phyloP scores from a whole-genome alignment of 1,140 invertebrate genomes.

The Drosophila aff. region DNA sequence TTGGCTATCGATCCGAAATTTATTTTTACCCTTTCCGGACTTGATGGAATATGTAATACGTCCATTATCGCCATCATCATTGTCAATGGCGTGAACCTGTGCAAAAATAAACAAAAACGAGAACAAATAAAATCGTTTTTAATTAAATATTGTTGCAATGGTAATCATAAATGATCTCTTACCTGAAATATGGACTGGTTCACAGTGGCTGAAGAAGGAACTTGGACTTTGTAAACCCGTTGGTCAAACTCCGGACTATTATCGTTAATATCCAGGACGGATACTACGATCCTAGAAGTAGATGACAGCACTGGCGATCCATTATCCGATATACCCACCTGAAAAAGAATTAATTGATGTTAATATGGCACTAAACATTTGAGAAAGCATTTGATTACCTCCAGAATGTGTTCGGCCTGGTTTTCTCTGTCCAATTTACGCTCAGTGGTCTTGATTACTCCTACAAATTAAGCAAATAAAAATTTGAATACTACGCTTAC shows the following conservation, averaged over 20 bases:
- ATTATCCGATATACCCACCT: conserved; percentile 93
- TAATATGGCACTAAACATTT: neutral
- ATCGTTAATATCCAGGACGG: conserved; percentile 94
- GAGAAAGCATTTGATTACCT: conserved; percentile 86
- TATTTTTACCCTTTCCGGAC: conserved; percentile 89
- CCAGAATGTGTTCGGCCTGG: conserved; percentile 93
- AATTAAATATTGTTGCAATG: no score
- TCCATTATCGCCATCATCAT: conserved; percentile 93
- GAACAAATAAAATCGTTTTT: neutral
- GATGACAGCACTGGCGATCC: conserved; percentile 91
- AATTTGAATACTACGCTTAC: neutral
- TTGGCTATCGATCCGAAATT: conserved; percentile 92
- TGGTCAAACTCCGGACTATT: conserved; percentile 93
- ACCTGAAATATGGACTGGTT: conserved; percentile 89
- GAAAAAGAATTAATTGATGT: conserved; percentile 48
- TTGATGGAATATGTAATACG: conserved; percentile 93
- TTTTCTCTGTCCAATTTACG: conserved; percentile 94
- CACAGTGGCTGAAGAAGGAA: conserved; percentile 88
- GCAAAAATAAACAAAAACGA: neutral
- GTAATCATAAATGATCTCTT: conserved; percentile 8
- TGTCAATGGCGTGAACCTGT: conserved; percentile 94
- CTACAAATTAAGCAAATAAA: conserved; percentile 86
- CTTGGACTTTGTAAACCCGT: conserved; percentile 91
- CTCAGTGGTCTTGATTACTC: conserved; percentile 92
- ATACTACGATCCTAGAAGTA: conserved; percentile 92